Evolutionary conservation across 2,797 vertebrate genomes (phyloP), one percentile per base, ranked within the genome.

Genomic region (Numenius phaeopus): DNA sequence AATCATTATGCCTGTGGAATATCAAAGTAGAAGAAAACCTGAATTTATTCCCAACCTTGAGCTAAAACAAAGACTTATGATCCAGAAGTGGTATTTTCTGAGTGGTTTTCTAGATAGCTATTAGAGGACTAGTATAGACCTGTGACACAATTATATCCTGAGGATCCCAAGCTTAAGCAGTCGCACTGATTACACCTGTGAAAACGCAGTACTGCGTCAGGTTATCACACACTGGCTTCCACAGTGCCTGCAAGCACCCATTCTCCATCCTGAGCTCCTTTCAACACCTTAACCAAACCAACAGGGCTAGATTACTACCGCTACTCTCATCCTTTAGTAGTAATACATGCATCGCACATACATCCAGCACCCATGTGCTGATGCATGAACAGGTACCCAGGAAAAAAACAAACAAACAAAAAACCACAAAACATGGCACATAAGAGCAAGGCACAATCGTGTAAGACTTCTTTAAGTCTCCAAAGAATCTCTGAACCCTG

Each of bases 281-380:
- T 82, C 39, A 65, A 50, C 21, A 82, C 9, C 19, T 54, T 54
- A 57, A 75, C 50, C 29, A 57, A 69, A 79, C 37, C 2, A 1
- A n/a, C 54, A 59, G 76, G 18, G 18, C 21, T 37, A 27, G 47
- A 34, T 64, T 27, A 16, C 10, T 52, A 47, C 5, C 2, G 1
- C 1, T 2, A 9, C 1, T 0, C 29, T 52, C 7, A 2, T 34
- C 46, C 59, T 55, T 72, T 37, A 40, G 32, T 23, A 80, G 34
- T 7, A 50, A 39, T 16, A 24, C 0, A 0, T 14, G 18, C 13
- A 24, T 59, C 3, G 0, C 16, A 11, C 10, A 6, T 4, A 9
- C 11, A 78, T 7, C n/a, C 57, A 64, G n/a, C 0, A 4, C 6
- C 7, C 20, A 10, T 0, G 0, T 10, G 23, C 40, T 70, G 40